These are phyloP conservation scores for Hermodice carunculata DNA, from an alignment of 2,888 invertebrate genomes.

Conservation along the genomic window DNA sequence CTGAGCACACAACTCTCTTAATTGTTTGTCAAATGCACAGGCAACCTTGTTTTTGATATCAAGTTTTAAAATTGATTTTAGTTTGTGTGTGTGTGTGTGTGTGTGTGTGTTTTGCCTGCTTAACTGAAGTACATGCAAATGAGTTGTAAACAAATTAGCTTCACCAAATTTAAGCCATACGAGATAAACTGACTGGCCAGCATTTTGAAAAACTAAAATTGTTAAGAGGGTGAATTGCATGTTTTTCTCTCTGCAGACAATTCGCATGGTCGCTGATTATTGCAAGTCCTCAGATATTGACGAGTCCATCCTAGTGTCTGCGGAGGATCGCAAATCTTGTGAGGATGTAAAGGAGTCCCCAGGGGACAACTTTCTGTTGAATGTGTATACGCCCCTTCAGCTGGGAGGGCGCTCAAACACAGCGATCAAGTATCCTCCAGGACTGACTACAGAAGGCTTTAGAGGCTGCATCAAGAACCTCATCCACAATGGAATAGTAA, in stretches of 20 bases:
- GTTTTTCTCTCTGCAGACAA: conserved; percentile 73
- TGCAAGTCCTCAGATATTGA: conserved; percentile 90
- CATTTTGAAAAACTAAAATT: no score
- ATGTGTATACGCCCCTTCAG: conserved; percentile 94
- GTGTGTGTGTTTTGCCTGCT: no score
- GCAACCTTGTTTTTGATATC: no score
- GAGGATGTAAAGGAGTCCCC: conserved; percentile 90
- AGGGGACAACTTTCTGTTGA: conserved; percentile 95
- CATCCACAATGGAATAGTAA: conserved; percentile 85
- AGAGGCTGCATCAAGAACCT: conserved; percentile 96
- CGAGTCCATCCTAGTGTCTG: conserved; percentile 80
- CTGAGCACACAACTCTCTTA: no score
- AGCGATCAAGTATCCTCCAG: conserved; percentile 14
- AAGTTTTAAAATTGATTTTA: no score
- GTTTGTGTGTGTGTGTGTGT: no score
- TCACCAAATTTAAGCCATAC: no score
- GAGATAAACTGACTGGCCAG: no score
- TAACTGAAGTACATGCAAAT: no score
- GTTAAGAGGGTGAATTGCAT: not conserved
- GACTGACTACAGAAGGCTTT: conserved; percentile 76
- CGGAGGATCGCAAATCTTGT: conserved; percentile 90
- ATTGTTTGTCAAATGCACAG: no score
- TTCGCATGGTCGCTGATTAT: conserved; percentile 91
- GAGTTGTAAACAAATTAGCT: no score
- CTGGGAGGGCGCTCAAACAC: conserved; percentile 79